Evolutionary conservation across 2,888 invertebrate species (phyloP).

Genomic region (Anarsia innoxiella): DNA sequence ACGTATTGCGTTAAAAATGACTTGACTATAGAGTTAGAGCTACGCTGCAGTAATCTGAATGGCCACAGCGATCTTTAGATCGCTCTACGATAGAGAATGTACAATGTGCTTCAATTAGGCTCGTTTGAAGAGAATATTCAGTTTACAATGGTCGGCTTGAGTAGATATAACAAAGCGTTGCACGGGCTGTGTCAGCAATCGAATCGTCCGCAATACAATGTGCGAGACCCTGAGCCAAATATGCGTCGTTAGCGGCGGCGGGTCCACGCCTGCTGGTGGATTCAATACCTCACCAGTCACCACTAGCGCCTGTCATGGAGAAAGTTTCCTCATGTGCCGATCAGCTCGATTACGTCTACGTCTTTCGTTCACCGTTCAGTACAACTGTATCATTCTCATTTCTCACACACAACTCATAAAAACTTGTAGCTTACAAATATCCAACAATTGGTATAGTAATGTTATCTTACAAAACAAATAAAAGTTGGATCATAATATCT

Average conservation of each 20-base stretch:
- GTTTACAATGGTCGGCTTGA: slow-evolving; percentile 21
- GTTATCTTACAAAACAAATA: too few species aligned
- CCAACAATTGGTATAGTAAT: too few species aligned
- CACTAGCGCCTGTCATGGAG: too few species aligned
- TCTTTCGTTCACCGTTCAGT: too few species aligned
- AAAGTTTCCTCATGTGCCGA: neutral
- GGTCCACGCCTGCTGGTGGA: neutral
- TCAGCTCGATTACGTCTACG: neutral
- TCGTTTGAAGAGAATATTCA: slow-evolving; percentile 21
- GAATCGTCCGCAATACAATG: slow-evolving; percentile 30
- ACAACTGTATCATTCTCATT: too few species aligned
- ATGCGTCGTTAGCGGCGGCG: slow-evolving; percentile 23
- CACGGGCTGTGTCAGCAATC: slow-evolving; percentile 31
- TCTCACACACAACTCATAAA: neutral
- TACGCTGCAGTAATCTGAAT: too few species aligned
- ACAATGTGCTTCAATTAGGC: slow-evolving; percentile 1
- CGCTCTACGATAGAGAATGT: neutral
- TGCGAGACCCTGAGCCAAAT: slow-evolving; percentile 45
- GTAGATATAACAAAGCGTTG: slow-evolving; percentile 29
- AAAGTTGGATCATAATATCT: too few species aligned
- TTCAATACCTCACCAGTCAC: too few species aligned
- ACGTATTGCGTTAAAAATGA: too few species aligned
- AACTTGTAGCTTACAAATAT: too few species aligned
- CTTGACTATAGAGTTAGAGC: too few species aligned
- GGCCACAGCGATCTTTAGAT: too few species aligned